Evolutionary conservation across 2,888 invertebrate species (phyloP), one percentile per base, ranked within the genome.

Genomic region (Onthophagus sagittarius): DNA sequence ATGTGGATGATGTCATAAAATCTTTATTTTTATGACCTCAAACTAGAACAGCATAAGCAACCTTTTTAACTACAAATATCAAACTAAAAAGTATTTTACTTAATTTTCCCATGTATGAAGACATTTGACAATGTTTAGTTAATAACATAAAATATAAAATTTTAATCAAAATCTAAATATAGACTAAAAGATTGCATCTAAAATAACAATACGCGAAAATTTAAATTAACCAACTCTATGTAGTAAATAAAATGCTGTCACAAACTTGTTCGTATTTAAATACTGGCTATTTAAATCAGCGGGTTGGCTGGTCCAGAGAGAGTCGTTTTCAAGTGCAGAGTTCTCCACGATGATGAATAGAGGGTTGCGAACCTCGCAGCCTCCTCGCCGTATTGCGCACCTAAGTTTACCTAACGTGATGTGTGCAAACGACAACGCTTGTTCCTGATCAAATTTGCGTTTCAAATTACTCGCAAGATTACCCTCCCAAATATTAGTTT

Each of bases 401-500:
- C 15, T 67, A 67, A 67, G 67, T 77, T 76, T 75, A 75, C 75
- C 75, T 75, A 70, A 69, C 72, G 73, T 75, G 76, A 77, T 77
- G 76, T 79, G 74, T 79, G 80, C 76, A 78, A 79, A 79, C 80
- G 80, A 80, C 80, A 79, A 75, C 77, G 75, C 76, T 79, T 78
- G 79, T 79, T 80, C 79, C 78, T 80, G 82, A 82, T 83, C 83
- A 83, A 83, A 85, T 85, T 85, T 85, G 84, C 84, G 79, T 83
- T 84, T 79, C 81, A 84, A 85, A 85, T 85, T 82, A 84, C 83
- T 82, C 83, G 82, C 83, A 83, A 85, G 83, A 85, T 85, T 85
- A 85, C 83, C 84, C 84, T 80, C 79, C 82, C 84, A 85, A 85
- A 85, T 85, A 85, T 85, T 85, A 84, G 85, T 84, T 84, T 84